A percentile compares a stretch with the other conserved stretches of the same genome.
These are phyloP conservation scores for Rhombomys opimus DNA, from an alignment of 2,113 vertebrate species.

Conservation along the genomic window DNA sequence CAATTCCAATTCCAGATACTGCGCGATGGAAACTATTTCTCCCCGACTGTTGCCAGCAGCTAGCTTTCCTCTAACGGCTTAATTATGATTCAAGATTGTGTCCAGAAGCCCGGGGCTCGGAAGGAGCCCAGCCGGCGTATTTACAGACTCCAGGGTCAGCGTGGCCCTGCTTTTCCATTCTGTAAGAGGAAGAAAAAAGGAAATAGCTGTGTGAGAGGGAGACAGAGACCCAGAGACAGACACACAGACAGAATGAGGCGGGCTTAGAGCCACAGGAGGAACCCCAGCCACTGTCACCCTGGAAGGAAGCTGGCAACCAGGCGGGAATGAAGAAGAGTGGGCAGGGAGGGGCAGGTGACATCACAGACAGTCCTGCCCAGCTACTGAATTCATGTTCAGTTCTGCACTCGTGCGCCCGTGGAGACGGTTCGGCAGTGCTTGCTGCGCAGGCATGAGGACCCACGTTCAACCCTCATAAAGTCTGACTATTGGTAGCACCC, in stretches of 20 bases:
- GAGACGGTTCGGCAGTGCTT: neutral
- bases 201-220: constrained; percentile 65
- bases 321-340: neutral
- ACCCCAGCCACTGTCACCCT: constrained; percentile 39
- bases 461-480: neutral
- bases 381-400: too few species aligned
- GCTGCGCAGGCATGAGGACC: neutral
- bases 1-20: constrained; percentile 77
- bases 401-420: neutral
- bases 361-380: neutral
- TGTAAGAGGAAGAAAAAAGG: constrained; percentile 70
- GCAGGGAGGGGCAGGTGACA: too few species aligned
- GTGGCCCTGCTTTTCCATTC: constrained; percentile 84
- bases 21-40: constrained; percentile 81
- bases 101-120: constrained; percentile 71
- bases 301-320: neutral
- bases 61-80: constrained; percentile 74
- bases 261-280: neutral
- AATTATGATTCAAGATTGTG: constrained; percentile 86
- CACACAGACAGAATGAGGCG: neutral
- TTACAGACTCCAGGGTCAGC: constrained; percentile 74
- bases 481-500: neutral
- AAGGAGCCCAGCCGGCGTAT: constrained; percentile 68
- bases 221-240: neutral
- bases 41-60: constrained; percentile 61